Percentiles rank a stretch among this genome's conserved stretches.
phyloP scores from a whole-genome alignment of 2,113 vertebrate species.

The Calidris pugnax region DNA sequence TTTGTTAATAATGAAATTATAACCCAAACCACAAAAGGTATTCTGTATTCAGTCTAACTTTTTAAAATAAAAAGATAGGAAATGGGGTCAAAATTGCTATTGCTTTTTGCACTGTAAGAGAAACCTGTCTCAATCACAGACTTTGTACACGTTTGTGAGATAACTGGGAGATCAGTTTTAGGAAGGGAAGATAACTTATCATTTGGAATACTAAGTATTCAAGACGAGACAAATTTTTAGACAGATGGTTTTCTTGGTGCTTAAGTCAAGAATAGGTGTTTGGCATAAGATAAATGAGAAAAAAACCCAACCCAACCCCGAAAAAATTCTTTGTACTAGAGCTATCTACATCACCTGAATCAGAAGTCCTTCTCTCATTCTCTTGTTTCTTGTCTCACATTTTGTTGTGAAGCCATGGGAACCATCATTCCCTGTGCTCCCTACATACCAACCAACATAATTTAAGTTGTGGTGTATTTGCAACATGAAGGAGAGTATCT shows the following conservation, averaged over 20 bases:
- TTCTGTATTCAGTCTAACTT: not conserved
- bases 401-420: not conserved
- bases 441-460: not conserved
- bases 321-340: not conserved
- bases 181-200: not conserved
- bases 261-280: not conserved
- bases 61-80: not conserved
- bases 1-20: slow-evolving; percentile 39
- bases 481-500: not conserved
- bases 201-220: not conserved
- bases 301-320: too few species aligned
- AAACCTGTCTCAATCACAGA: not conserved
- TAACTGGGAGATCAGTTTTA: not conserved
- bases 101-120: not conserved
- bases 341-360: not conserved
- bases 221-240: not conserved
- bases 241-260: not conserved
- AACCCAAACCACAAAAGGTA: slow-evolving; percentile 29
- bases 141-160: not conserved
- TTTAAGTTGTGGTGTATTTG: not conserved
- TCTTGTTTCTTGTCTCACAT: not conserved
- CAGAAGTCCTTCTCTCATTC: not conserved
- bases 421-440: not conserved
- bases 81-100: not conserved
- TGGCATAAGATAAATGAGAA: not conserved